phyloP scores from a whole-genome alignment of 2,888 invertebrate species.

The Eledone cirrhosa region DNA sequence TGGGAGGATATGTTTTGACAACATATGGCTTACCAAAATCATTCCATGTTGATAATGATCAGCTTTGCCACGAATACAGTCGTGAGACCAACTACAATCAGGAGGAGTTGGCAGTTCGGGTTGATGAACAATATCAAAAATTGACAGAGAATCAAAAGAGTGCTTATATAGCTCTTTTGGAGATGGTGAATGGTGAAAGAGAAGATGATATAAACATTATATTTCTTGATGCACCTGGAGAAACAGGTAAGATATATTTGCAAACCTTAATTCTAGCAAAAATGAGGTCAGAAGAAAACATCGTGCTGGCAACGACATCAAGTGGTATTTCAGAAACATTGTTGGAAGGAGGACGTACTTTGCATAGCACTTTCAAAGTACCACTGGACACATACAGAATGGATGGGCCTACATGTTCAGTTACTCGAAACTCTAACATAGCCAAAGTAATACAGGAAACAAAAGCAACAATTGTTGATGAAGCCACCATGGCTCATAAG shows the following conservation, averaged over 20 bases:
- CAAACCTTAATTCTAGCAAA: background rate
- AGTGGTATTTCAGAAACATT: background rate
- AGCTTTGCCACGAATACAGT: background rate
- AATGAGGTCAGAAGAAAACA: background rate
- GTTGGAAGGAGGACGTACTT: no score
- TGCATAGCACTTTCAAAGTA: no score
- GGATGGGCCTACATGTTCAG: no score
- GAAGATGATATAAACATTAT: background rate
- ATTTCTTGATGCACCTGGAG: background rate
- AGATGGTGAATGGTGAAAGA: conserved; percentile 2
- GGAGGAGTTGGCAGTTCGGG: background rate
- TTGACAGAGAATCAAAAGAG: background rate
- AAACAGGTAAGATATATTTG: background rate
- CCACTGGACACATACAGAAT: no score
- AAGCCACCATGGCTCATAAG: no score
- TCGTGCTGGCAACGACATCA: background rate
- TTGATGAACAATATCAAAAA: background rate
- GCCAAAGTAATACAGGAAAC: no score
- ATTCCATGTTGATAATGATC: background rate
- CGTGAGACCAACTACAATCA: background rate
- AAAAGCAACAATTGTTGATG: no score
- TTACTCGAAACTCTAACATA: no score
- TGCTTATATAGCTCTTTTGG: background rate
- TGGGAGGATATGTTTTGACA: background rate
- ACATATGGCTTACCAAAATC: background rate